phyloP scores from a whole-genome alignment of 2,888 invertebrate genomes.

The Imbricaverruca yamaguchii region DNA sequence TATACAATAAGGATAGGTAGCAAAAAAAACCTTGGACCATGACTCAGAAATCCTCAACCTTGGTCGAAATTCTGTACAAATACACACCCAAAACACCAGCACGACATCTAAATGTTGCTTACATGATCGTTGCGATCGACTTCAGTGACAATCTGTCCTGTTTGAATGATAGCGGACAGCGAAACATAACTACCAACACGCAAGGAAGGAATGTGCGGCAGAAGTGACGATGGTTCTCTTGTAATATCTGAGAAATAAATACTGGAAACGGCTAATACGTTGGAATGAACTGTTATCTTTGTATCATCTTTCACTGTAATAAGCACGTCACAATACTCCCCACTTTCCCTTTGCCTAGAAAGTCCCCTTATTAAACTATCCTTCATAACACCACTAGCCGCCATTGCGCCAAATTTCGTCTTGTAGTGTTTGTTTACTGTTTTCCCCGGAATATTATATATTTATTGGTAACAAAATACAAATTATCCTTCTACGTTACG shows the following conservation, averaged over 20 bases:
- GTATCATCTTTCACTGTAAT: neutral
- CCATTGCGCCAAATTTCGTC: no score
- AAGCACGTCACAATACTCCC: neutral
- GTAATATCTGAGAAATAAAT: conserved; percentile 5
- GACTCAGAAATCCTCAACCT: no score
- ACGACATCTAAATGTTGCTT: no score
- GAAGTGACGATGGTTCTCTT: neutral
- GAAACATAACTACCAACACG: neutral
- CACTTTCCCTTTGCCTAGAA: neutral
- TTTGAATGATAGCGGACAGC: neutral
- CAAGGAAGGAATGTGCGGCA: neutral
- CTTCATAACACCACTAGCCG: neutral
- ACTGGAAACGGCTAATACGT: neutral
- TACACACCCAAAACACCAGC: no score
- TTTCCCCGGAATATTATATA: no score
- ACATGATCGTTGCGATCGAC: no score
- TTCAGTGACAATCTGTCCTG: neutral
- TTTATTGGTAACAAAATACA: no score
- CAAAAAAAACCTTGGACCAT: no score
- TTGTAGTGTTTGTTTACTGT: no score
- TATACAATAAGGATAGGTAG: no score
- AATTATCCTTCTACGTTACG: no score
- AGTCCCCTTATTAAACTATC: neutral
- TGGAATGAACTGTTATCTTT: neutral
- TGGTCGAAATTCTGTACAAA: no score